Base-by-base conservation (phyloP, 2,113 vertebrate genomes). In the Megaceryle torquata region DNA sequence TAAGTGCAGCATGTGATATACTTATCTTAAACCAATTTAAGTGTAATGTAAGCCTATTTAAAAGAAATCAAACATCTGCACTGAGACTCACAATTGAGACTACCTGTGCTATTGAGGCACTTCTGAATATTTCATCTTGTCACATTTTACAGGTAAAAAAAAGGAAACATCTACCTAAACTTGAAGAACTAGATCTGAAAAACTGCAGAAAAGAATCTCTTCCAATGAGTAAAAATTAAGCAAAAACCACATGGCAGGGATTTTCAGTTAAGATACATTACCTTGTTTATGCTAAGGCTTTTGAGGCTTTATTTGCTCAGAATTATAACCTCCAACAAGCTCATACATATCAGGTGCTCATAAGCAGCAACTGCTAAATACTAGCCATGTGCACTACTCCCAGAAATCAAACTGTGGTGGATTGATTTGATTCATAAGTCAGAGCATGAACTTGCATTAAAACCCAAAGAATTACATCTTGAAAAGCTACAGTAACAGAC, bases 391-490 rank as follows among this genome's bases (percentile, higher is more conserved):
- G 50, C 51, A 56, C 60, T 60, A 74, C 15, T 43, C 39, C 43
- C 35, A 53, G 86, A 94, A 85, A 91, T 82, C 70, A 86, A 70
- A 75, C 25, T 75, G 22, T 48, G 51, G 28, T 8, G n/a, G 68
- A 85, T 37, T 81, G 71, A 56, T 61, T 87, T 81, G 81, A 95
- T 86, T 82, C 82, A 56, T 67, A 78, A 85, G 46, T 65, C n/a
- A 88, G 25, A 77, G 61, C 72, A 86, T 67, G 54, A 95, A 89
- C 64, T 63, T 81, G 60, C 90, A 91, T 82, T 93, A 90, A 94
- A 91, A 93, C 22, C 18, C 46, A 44, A 74, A 94, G 85, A 96
- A 96, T 59, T 91, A 93, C 89, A 93, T 70, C 60, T 84, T 68
- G 48, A 87, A 88, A 91, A 90, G 79, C 79, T 81, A 86, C 59